Evolutionary conservation across 2,797 vertebrate genomes (phyloP).

Genomic region (Chaetophractus vellerosus): DNA sequence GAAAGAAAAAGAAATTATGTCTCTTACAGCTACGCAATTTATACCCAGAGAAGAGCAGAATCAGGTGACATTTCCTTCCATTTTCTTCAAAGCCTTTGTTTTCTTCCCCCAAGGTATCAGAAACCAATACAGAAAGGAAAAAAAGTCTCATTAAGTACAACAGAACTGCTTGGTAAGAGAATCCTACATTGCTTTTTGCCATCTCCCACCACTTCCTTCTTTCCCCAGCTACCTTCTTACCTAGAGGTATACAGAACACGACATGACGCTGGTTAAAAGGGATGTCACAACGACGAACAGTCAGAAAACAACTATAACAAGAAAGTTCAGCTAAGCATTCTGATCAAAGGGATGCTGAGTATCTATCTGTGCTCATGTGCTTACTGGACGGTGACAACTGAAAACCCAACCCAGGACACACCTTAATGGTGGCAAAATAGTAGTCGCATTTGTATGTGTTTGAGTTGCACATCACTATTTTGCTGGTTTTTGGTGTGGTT

Average conservation of each 20-base stretch:
- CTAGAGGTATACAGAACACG: not conserved
- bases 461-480: not conserved
- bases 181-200: not conserved
- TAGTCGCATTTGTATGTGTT: not conserved
- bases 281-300: not conserved
- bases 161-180: not conserved
- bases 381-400: not conserved
- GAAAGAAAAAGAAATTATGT: not conserved
- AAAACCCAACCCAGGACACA: not conserved
- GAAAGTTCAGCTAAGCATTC: not conserved
- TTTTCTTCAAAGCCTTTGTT: constrained; percentile 3
- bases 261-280: not conserved
- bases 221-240: not conserved
- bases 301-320: not conserved
- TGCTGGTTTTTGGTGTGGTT: not conserved
- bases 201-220: not conserved
- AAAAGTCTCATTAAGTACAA: not conserved
- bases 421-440: not conserved
- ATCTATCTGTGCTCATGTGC: not conserved
- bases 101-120: not conserved
- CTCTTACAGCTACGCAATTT: not conserved
- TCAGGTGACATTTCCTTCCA: no score
- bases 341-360: not conserved
- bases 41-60: not conserved
- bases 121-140: not conserved